These are phyloP conservation scores for Andrena trimmerana DNA, from an alignment of 2,888 invertebrate genomes.

Conservation along the genomic window DNA sequence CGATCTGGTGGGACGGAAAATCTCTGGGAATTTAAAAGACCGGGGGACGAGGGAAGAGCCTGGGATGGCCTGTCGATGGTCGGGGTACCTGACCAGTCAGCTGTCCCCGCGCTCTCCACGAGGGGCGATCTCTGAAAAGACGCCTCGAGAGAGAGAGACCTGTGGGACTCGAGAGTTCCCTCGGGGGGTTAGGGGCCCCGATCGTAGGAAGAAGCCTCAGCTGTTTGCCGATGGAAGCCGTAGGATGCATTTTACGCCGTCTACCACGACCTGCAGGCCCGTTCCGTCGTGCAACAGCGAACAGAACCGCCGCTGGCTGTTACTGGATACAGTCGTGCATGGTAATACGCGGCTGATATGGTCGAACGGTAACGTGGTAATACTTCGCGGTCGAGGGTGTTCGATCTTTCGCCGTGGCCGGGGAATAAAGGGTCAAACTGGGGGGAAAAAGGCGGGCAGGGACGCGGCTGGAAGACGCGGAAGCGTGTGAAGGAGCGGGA, in stretches of 20 bases:
- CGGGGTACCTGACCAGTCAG: constrained; percentile 26
- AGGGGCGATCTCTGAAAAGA: constrained; percentile 3
- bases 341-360: constrained; percentile 54
- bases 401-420: constrained; percentile 28
- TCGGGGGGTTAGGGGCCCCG: constrained; percentile 71
- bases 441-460: constrained; percentile 8
- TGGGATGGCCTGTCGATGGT: no score
- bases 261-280: constrained; percentile 43
- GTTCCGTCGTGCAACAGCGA: constrained; percentile 56
- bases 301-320: constrained; percentile 46
- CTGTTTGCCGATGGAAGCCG: constrained; percentile 82
- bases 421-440: constrained; percentile 16
- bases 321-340: constrained; percentile 54
- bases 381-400: constrained; percentile 47
- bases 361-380: constrained; percentile 70
- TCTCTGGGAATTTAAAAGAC: constrained; percentile 15
- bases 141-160: constrained; percentile 25
- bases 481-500: constrained; percentile 17
- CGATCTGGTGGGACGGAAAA: neutral
- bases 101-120: constrained; percentile 14
- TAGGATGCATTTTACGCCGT: constrained; percentile 65
- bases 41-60: neutral
- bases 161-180: constrained; percentile 60
- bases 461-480: constrained; percentile 30
- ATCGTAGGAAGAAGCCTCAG: constrained; percentile 78